Conservation (phyloP, 2,797 vertebrate species). For the Picus viridis region DNA sequence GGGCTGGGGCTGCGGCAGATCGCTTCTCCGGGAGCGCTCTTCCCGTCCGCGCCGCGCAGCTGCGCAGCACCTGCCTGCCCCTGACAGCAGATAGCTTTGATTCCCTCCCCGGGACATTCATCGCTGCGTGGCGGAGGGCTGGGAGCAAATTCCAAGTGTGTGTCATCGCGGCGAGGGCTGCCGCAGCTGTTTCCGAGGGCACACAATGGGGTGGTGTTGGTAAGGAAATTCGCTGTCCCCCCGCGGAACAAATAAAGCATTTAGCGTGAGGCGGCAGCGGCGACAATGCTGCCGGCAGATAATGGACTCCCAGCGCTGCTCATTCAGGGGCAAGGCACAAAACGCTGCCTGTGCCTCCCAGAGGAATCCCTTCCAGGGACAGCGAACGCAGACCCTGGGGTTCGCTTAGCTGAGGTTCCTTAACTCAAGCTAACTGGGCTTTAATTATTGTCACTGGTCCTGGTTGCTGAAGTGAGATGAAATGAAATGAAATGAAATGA, state of each 20-base stretch:
- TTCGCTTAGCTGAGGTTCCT: constrained; percentile 34
- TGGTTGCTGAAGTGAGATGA: too few relatives aligned
- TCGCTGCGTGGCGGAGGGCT: constrained; percentile 74
- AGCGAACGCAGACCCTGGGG: constrained; percentile 32
- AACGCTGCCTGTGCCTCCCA: constrained; percentile 52
- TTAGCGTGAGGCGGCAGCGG: constrained; percentile 73
- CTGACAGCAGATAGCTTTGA: constrained; percentile 77
- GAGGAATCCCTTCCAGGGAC: constrained; percentile 42
- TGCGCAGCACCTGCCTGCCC: constrained; percentile 74
- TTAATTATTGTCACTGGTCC: background rate
- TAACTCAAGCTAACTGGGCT: background rate
- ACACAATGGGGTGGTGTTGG: constrained; percentile 77
- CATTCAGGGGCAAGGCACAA: constrained; percentile 72
- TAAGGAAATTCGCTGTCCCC: constrained; percentile 75
- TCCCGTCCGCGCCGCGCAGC: constrained; percentile 70
- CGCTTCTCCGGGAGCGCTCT: constrained; percentile 67
- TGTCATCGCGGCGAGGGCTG: constrained; percentile 76
- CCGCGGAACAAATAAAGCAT: constrained; percentile 75
- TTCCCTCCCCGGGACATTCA: constrained; percentile 78
- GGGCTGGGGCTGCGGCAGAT: constrained; percentile 25
- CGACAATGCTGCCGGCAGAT: constrained; percentile 73
- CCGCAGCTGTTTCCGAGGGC: constrained; percentile 78
- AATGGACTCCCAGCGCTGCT: constrained; percentile 71
- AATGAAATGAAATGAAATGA: too few relatives aligned
- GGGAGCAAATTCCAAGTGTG: constrained; percentile 79